These are phyloP conservation scores for Oxyscelio sp. DNA, from an alignment of 2,888 invertebrate genomes.

Conservation along the genomic window DNA sequence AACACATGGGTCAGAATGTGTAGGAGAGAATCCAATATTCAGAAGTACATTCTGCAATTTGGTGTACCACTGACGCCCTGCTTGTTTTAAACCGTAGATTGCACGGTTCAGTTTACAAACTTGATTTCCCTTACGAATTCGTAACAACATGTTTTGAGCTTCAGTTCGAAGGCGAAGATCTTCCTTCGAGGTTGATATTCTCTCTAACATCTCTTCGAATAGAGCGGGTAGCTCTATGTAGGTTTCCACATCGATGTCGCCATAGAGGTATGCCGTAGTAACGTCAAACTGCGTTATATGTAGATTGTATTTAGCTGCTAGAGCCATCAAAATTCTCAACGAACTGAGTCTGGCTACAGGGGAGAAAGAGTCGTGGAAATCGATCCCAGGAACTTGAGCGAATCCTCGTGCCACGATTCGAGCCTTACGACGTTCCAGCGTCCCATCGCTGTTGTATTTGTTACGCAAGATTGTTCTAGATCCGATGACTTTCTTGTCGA, in stretches of 20 bases:
- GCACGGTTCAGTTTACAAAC: conserved; percentile 16
- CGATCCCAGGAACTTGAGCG: conserved; percentile 66
- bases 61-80: conserved; percentile 24
- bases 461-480: too few relatives aligned
- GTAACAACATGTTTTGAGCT: not conserved
- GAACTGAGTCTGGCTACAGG: conserved; percentile 67
- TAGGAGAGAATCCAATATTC: not conserved
- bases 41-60: not conserved
- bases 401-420: conserved; percentile 73
- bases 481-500: too few relatives aligned
- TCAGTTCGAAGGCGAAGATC: not conserved
- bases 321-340: conserved; percentile 50
- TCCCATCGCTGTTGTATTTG: conserved; percentile 56
- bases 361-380: conserved; percentile 69
- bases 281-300: conserved; percentile 20
- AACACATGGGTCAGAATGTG: not conserved
- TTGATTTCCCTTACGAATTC: not conserved
- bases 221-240: conserved; percentile 19
- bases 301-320: conserved; percentile 54
- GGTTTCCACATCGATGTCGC: not conserved
- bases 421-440: conserved; percentile 68
- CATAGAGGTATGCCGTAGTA: conserved; percentile 26
- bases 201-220: not conserved
- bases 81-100: conserved; percentile 26
- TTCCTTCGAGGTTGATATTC: not conserved